Evolutionary conservation across 2,797 vertebrate species (phyloP), one percentile per base, ranked within the genome.

Genomic region (Chaetophractus vellerosus): DNA sequence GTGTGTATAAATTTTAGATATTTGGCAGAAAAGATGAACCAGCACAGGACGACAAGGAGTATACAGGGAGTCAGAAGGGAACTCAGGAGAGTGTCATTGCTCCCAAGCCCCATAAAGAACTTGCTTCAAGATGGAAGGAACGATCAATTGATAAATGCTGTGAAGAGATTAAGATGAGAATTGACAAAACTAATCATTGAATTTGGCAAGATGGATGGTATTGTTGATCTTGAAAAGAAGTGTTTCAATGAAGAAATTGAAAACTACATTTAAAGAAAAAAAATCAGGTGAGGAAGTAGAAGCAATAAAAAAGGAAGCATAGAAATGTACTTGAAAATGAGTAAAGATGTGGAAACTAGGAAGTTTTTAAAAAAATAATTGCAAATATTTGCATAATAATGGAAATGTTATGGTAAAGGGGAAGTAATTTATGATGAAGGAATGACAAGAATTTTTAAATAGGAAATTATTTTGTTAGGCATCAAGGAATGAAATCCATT

Each of bases 401-500:
- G 59, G 18, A 61, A 78, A 68, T 82, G 24, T 82, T 82, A 21
- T 6, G 55, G 15, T 57, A 86, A 68, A 61, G 36, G 75, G 23
- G 38, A 36, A 36, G 55, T 82, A 55, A 82, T 74, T 52, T 24
- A 26, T 91, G 80, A 86, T 86, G 6, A 0, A 66, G 64, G 10
- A 94, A 33, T 59, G 15, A 74, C 55, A 81, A n/a, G 11, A 63
- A 16, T 88, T 88, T 38, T 68, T 50, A 71, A 86, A 76, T 33
- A 69, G 52, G 3, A 71, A 28, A 80, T 68, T 72, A 21, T 92
- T 85, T 74, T 19, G 87, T 5, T 89, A 72, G 23, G 18, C 9
- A 66, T 87, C 11, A 90, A 74, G 6, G 12, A 91, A 75, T 93
- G 18, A 7, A 78, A 79, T 93, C 69, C 33, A 23, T 82, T 82